Evolutionary conservation across 2,113 vertebrate genomes (phyloP).

Genomic region (Nestor notabilis): DNA sequence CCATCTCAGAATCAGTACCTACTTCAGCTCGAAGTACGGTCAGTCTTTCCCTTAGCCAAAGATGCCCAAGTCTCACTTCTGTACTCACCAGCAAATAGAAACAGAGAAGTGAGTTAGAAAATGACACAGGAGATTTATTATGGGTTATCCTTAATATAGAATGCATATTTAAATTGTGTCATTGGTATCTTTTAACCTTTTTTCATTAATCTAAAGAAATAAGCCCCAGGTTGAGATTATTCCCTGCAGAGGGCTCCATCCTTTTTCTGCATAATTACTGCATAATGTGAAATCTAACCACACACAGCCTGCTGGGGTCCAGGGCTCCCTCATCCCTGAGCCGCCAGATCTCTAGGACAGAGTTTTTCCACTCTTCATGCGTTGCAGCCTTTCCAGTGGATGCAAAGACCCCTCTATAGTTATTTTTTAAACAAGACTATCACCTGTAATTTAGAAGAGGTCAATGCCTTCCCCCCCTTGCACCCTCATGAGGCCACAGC

Average conservation of each 20-base stretch:
- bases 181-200: background rate
- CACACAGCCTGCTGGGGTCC: background rate
- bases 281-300: background rate
- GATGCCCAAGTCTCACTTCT: background rate
- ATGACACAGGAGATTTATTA: background rate
- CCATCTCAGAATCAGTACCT: background rate
- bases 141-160: background rate
- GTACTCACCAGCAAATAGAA: background rate
- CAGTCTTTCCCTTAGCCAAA: background rate
- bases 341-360: background rate
- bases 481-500: background rate
- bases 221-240: background rate
- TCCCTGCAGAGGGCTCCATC: background rate
- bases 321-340: background rate
- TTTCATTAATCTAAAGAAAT: background rate
- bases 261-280: background rate
- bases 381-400: background rate
- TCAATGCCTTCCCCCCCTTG: background rate
- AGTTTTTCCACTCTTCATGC: background rate
- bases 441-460: background rate
- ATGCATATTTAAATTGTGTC: background rate
- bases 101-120: background rate
- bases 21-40: background rate
- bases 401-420: background rate
- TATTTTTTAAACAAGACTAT: background rate